phyloP scores from a whole-genome alignment of 2,113 vertebrate species.

The Sylvia atricapilla region DNA sequence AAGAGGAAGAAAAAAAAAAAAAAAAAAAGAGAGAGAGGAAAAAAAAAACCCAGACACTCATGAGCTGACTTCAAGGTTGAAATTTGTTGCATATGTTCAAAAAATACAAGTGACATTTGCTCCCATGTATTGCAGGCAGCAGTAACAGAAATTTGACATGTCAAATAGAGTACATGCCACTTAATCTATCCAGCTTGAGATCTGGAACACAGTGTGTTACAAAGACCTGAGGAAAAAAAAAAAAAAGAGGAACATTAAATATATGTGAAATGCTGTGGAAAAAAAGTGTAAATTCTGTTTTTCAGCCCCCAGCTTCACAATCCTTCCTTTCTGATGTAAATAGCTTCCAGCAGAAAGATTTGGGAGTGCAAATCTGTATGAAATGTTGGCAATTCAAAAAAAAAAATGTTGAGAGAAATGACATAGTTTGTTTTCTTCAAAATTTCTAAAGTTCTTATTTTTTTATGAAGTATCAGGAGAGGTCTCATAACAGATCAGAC shows the following conservation, averaged over 20 bases:
- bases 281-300: conserved; percentile 43
- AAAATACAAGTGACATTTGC: conserved; percentile 66
- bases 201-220: conserved; percentile 38
- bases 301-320: conserved; percentile 15
- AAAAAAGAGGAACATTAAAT: neutral
- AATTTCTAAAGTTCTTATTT: neutral
- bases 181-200: conserved; percentile 50
- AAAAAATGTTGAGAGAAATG: conserved; percentile 7
- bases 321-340: conserved; percentile 61
- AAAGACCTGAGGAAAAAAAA: neutral
- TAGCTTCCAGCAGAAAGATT: conserved; percentile 51
- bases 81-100: conserved; percentile 62
- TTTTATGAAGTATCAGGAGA: neutral
- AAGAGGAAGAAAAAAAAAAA: neutral
- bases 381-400: conserved; percentile 46
- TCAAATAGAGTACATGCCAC: conserved; percentile 46
- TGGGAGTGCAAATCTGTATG: conserved; percentile 34
- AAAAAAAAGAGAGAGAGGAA: too few species aligned
- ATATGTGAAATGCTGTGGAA: conserved; percentile 15
- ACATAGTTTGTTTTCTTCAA: conserved; percentile 18
- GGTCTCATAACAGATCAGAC: neutral
- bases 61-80: conserved; percentile 53
- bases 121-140: conserved; percentile 55
- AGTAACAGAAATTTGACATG: conserved; percentile 50
- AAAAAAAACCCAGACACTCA: neutral